Conservation (phyloP, 2,113 vertebrate species). For the Thamnophis sirtalis region DNA sequence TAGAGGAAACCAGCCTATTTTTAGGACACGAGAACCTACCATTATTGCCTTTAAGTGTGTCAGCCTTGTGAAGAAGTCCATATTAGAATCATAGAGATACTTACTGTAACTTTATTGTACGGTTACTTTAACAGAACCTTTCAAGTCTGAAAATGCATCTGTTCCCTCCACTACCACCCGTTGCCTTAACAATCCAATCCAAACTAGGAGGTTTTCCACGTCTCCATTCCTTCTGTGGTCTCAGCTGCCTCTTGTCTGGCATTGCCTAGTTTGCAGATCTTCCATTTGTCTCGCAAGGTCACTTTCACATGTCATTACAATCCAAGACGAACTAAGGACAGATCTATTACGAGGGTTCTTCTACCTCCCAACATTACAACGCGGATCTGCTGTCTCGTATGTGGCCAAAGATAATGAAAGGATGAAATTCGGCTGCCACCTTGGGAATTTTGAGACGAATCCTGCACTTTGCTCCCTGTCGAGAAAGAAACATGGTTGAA, state of each 20-base stretch:
- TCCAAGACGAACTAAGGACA: constrained; percentile 5
- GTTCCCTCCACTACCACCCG: background rate
- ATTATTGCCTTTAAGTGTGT: background rate
- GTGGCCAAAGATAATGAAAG: constrained; percentile 19
- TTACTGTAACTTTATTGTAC: background rate
- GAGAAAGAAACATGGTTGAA: constrained; percentile 4
- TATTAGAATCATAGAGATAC: background rate
- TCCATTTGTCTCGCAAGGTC: background rate
- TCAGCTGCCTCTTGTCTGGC: background rate
- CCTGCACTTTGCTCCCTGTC: background rate
- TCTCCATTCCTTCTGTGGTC: background rate
- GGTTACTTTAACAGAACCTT: background rate
- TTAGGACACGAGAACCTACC: background rate
- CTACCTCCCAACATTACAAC: constrained; percentile 17
- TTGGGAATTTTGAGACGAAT: constrained; percentile 21
- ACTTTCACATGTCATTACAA: background rate
- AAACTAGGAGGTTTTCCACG: background rate
- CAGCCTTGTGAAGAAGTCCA: background rate
- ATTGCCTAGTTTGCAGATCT: background rate
- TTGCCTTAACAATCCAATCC: background rate
- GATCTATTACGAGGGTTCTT: constrained; percentile 6
- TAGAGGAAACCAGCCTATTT: background rate
- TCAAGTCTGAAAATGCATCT: background rate
- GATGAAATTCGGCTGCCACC: constrained; percentile 1
- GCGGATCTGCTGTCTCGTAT: background rate